Percentiles rank a stretch among this genome's conserved stretches.
These are phyloP conservation scores for Odontomachus brunneus DNA, from an alignment of 1,140 invertebrate genomes.

Conservation along the genomic window DNA sequence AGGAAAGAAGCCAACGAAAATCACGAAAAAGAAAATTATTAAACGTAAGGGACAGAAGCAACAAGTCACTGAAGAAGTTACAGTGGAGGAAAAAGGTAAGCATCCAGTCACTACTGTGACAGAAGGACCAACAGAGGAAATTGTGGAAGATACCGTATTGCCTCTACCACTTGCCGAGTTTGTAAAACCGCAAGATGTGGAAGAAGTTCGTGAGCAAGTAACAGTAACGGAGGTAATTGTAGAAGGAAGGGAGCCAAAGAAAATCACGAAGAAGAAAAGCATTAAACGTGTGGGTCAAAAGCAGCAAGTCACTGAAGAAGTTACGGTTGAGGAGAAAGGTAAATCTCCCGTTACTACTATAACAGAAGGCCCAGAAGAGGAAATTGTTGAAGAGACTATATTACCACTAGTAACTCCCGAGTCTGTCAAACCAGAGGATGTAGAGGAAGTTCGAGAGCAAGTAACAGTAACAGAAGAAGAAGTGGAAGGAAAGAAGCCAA, in stretches of 20 bases:
- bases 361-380: constrained; percentile 50
- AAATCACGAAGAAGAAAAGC: constrained; percentile 78
- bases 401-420: background rate
- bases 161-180: constrained; percentile 8
- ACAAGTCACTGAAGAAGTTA: constrained; percentile 63
- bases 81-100: constrained; percentile 68
- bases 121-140: constrained; percentile 38
- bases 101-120: constrained; percentile 78
- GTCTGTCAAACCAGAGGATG: constrained; percentile 25
- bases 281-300: constrained; percentile 77
- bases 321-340: constrained; percentile 77
- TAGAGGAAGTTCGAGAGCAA: constrained; percentile 78
- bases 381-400: constrained; percentile 45
- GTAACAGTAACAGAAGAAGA: constrained; percentile 76
- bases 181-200: constrained; percentile 70
- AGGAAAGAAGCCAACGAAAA: constrained; percentile 81
- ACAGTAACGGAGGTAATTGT: constrained; percentile 80
- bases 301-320: constrained; percentile 78
- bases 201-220: constrained; percentile 82
- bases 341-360: constrained; percentile 74
- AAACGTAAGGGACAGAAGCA: constrained; percentile 64
- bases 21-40: constrained; percentile 61
- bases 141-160: constrained; percentile 38
- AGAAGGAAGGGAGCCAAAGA: constrained; percentile 59
- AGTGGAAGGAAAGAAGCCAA: background rate